Evolutionary conservation across 2,888 invertebrate species (phyloP), one percentile per base, ranked within the genome.

Genomic region (Hyppa rectilinea): DNA sequence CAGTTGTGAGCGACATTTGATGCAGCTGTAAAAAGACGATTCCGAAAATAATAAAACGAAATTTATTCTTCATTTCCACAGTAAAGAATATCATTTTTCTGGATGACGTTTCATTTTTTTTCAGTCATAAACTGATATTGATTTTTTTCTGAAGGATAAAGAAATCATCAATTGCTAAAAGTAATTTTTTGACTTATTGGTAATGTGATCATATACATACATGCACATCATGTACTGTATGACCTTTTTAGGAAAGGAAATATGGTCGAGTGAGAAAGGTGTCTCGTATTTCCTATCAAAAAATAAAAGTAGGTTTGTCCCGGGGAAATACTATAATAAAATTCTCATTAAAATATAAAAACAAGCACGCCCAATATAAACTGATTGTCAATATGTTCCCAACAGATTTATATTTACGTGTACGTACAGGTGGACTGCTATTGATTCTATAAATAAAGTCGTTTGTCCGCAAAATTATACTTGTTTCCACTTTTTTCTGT

Each of bases 21-120:
- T 83, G 75, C 75, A 83, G 84, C 71, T 79, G 78, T 84, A 73
- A 83, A 83, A 83, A 71, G 36, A 61, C 65, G 47, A 74, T 83
- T 68, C 50, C 23, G 50, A 70, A 77, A 67, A 80, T 73, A 77
- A 73, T 83, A 73, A 82, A 82, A 76, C 26, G 59, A 62, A 76
- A 65, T 70, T 58, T 75, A 75, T 78, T 72, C 60, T 40, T 23
- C 29, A 38, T 75, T 82, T 70, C 56, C 56, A 56, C 29, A 65
- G 52, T 65, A 72, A 76, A 65, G 68, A 63, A 59, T 66, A 66
- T 76, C 58, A 76, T 82, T 75, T 79, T 73, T 40, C 23, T 50
- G 26, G 45, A 43, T 14, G 40, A n/a, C n/a, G n/a, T n/a, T n/a
- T 55, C n/a, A 50, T 66, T 71, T 74, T 47, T 56, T 71, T 76